Evolutionary conservation across 2,888 invertebrate species (phyloP), one percentile per base, ranked within the genome.

Genomic region (Bimastos eiseni): DNA sequence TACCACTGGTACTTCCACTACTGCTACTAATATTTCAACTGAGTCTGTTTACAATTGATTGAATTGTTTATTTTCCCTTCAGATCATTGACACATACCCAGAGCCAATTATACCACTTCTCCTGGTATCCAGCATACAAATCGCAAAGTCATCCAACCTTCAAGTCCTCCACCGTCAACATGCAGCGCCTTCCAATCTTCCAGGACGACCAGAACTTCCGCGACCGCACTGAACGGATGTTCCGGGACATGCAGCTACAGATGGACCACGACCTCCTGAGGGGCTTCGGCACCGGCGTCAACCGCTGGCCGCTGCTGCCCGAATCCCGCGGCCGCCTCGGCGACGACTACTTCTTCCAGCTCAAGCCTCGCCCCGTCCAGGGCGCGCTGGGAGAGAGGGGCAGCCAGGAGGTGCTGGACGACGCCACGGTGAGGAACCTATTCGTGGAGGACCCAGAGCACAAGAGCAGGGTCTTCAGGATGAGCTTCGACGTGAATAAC

Each of bases 401-500:
- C 8, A 90, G 91, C 89, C 83, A 90, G 86, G 92, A 92, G n/a
- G 89, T 90, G 36, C 89, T 92, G 36, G 92, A 92, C 55, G 90
- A 92, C 5, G 89, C 90, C n/a, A 90, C 88, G 30, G 86, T 89
- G 24, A 89, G 88, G 44, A 90, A 89, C 33, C 89, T 92, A 38
- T 91, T 91, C 89, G 41, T 91, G n/a, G 92, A 92, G 37, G 91
- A 92, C 84, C 91, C 92, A 0, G 70, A 91, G 38, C 90, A 86
- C 70, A 92, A 91, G 90, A 90, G 91, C 36, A 49, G 92, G 33
- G 49, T 88, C 33, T 92, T 92, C 89, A 91, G 91, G 89, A 91
- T 92, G 91, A 92, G 92, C 44, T 92, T 92, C 91, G 90, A 92
- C 88, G 92, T 92, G 33, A 90, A 91, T 36, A 91, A 92, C 5